Evolutionary conservation across 2,113 vertebrate genomes (phyloP).

Genomic region (Tichodroma muraria): DNA sequence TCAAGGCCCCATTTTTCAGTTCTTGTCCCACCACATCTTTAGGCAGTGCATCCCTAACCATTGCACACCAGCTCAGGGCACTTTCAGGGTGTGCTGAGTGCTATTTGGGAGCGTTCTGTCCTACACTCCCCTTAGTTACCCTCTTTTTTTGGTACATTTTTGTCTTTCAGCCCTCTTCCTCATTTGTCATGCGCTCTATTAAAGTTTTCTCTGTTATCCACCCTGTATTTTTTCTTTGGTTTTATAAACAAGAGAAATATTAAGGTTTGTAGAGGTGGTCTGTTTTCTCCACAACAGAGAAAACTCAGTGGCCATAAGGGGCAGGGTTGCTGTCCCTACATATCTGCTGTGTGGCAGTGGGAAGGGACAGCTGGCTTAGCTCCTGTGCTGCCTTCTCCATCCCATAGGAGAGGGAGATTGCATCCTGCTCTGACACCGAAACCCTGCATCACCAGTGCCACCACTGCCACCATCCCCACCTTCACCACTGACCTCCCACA

Average conservation of each 20-base stretch:
- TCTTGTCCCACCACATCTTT: not conserved
- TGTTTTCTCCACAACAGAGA: not conserved
- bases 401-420: not conserved
- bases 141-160: not conserved
- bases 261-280: not conserved
- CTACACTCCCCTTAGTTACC: fast-evolving
- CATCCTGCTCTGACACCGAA: not conserved
- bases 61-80: fast-evolving
- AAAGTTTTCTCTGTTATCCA: not conserved
- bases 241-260: not conserved
- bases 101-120: not conserved
- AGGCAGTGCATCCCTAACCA: not conserved
- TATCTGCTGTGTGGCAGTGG: not conserved
- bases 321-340: not conserved
- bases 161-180: not conserved
- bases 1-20: not conserved
- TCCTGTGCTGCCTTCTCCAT: not conserved
- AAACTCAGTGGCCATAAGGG: not conserved
- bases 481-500: not conserved
- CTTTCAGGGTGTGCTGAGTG: not conserved
- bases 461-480: not conserved
- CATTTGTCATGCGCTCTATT: not conserved
- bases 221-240: not conserved
- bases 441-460: not conserved
- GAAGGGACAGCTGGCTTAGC: not conserved